Base-by-base conservation (phyloP, 2,888 invertebrate species). In the Epistrophella euchroma region DNA sequence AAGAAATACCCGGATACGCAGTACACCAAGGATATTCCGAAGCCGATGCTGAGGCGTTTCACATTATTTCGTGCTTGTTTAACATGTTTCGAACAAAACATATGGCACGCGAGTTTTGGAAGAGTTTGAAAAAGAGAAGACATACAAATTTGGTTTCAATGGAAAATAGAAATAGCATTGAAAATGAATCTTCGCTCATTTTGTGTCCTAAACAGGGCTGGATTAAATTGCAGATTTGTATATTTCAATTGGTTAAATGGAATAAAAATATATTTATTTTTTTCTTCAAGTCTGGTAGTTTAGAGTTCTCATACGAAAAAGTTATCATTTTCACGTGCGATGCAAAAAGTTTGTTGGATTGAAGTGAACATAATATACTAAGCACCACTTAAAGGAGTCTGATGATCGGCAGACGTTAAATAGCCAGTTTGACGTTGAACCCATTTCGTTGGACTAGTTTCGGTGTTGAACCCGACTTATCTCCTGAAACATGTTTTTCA, bases 21-120 rank as follows among this genome's bases (percentile, higher is more conserved):
- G 52, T 37, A 11, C 15, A 68, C 19, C 72, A 77, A 77, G 70
- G 70, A 77, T 58, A 58, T 64, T n/a, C n/a, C n/a, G n/a, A n/a
- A n/a, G 72, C 70, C 76, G 43, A 56, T 64, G 72, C 70, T 73
- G 43, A 77, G 45, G 56, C 70, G 43, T 81, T 82, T 86, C 77
- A 82, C 71, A 86, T 86, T 86, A 86, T 86, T 86, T 82, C 86
- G 86, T 82, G 86, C 86, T 86, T 82, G 86, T 86, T 86, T 86
- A 82, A 86, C 86, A 86, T 86, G 74, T 66, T 82, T 71, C 45
- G 73, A 56, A 71, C 17, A 68, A 56, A 74, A 75, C 77, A 78
- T 68, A 86, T 78, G 77, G 74, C 77, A 70, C 50, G 66, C 62
- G 75, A 68, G 37, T 52, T 40, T 50, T 60, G 19, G 40, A 50